A percentile compares a stretch with the other conserved stretches of the same genome.
Evolutionary conservation across 2,888 invertebrate genomes (phyloP).

Genomic region (Polydrusus tereticollis): DNA sequence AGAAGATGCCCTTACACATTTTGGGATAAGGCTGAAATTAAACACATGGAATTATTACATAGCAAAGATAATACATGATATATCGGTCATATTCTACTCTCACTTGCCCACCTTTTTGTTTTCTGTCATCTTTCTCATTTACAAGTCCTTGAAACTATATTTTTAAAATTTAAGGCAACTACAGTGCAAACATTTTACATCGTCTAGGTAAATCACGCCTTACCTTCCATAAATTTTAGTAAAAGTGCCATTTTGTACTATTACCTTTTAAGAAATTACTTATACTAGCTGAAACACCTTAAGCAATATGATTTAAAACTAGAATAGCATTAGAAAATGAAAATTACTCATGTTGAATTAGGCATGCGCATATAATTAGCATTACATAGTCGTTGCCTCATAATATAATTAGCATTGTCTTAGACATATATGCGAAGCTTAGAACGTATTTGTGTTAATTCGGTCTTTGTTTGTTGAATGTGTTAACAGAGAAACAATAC

Average conservation of each 20-base stretch:
- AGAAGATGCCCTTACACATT: too few relatives aligned
- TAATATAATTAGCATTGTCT: slow-evolving; percentile 39
- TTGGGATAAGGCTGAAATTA: too few relatives aligned
- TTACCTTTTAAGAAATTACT: slow-evolving; percentile 16
- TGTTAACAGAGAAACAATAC: slow-evolving; percentile 42
- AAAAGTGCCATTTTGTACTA: slow-evolving; percentile 10
- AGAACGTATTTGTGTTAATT: slow-evolving; percentile 34
- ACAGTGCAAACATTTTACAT: neutral
- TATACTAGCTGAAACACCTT: slow-evolving; percentile 10
- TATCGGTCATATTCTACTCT: too few relatives aligned
- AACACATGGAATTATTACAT: too few relatives aligned
- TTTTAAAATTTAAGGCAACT: too few relatives aligned
- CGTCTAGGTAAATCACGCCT: slow-evolving; percentile 15
- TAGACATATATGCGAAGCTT: slow-evolving; percentile 2
- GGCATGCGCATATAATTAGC: slow-evolving; percentile 44
- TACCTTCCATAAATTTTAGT: slow-evolving; percentile 30
- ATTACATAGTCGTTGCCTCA: slow-evolving; percentile 38
- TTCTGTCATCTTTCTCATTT: too few relatives aligned
- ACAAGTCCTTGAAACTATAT: too few relatives aligned
- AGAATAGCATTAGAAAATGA: slow-evolving; percentile 28
- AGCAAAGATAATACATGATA: too few relatives aligned
- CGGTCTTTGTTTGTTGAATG: slow-evolving; percentile 30
- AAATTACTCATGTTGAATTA: slow-evolving; percentile 37
- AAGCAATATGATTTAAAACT: slow-evolving; percentile 38
- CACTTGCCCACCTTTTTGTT: too few relatives aligned